Conservation (phyloP, 2,113 vertebrate species). For the Grammomys surdaster region DNA sequence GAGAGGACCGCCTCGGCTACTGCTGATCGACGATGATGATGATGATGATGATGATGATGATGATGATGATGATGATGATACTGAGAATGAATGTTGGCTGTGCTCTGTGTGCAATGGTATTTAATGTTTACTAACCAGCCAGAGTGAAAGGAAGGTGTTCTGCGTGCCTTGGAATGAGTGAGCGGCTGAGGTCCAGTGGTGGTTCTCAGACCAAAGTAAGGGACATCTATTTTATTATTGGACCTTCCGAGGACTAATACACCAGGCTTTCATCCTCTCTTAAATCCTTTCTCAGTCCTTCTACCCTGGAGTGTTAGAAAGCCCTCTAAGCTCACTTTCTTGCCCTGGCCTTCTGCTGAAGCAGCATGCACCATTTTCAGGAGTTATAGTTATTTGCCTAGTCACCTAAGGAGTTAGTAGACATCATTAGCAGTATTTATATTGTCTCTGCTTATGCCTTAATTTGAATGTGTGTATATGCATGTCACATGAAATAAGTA, state of each 20-base stretch:
- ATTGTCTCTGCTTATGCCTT: background rate
- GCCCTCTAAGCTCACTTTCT: background rate
- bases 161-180: slow-evolving; percentile 74
- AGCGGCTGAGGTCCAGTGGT: slow-evolving; percentile 47
- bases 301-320: background rate
- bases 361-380: background rate
- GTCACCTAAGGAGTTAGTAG: background rate
- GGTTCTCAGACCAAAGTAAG: background rate
- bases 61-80: background rate
- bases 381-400: background rate
- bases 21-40: slow-evolving; percentile 56
- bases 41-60: slow-evolving; percentile 55
- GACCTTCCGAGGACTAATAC: background rate
- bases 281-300: background rate
- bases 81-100: slow-evolving; percentile 78
- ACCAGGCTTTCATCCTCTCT: background rate
- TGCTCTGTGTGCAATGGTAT: slow-evolving; percentile 70
- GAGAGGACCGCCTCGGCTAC: slow-evolving; percentile 77
- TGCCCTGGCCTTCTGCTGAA: background rate
- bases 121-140: slow-evolving; percentile 81
- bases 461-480: background rate
- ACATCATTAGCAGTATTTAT: background rate
- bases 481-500: background rate
- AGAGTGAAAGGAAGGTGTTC: slow-evolving; percentile 70
- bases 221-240: background rate